Evolutionary conservation across 2,113 vertebrate genomes (phyloP).

Genomic region (Okapia johnstoni): DNA sequence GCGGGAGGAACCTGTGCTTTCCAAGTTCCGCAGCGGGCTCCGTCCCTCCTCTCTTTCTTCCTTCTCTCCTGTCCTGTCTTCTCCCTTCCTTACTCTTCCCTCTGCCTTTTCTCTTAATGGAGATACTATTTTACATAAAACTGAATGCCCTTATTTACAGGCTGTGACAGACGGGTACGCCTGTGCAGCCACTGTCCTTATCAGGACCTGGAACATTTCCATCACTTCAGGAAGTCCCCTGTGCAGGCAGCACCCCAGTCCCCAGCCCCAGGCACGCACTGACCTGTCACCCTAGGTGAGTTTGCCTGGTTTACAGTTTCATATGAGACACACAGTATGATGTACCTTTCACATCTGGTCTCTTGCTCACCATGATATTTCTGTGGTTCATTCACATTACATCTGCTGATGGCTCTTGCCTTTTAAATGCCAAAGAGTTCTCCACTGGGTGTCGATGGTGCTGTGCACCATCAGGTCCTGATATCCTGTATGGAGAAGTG

Average conservation of each 20-base stretch:
- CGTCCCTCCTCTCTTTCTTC: neutral
- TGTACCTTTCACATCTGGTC: neutral
- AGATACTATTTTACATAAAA: neutral
- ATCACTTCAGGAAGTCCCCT: neutral
- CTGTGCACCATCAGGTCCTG: rapidly evolving
- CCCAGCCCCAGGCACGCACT: neutral
- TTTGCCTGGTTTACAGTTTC: neutral
- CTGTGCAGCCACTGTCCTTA: neutral
- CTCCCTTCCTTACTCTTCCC: rapidly evolving
- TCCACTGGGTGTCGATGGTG: rapidly evolving
- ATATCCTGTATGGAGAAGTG: neutral
- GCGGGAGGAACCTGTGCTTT: neutral
- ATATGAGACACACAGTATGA: too few relatives aligned
- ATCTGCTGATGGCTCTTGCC: neutral
- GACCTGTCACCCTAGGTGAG: neutral
- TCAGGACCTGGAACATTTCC: neutral
- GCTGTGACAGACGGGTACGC: neutral
- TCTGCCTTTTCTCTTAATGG: neutral
- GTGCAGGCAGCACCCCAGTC: neutral
- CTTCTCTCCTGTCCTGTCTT: neutral
- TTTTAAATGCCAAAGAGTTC: neutral
- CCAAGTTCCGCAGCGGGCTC: neutral
- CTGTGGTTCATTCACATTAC: neutral
- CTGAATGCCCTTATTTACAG: neutral
- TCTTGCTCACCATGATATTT: neutral